Conservation (phyloP, 2,113 vertebrate species). For the Mungos mungo region DNA sequence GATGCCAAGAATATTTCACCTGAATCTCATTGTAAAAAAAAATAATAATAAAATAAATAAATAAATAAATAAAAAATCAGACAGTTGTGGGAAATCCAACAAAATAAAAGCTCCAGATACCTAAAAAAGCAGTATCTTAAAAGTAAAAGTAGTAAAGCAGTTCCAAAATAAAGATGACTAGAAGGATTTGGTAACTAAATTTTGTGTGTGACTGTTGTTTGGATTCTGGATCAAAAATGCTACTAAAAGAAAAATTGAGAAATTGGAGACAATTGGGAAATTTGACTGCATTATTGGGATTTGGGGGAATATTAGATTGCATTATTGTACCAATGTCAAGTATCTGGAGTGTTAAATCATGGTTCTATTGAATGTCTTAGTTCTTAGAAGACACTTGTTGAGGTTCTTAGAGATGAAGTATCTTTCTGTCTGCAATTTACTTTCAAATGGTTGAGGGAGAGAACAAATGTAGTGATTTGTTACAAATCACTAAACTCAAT, state of each 20-base stretch:
- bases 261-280: not conserved
- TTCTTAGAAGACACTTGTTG: not conserved
- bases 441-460: not conserved
- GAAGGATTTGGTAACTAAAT: not conserved
- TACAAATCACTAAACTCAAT: not conserved
- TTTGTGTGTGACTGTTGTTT: not conserved
- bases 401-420: not conserved
- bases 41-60: no score
- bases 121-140: not conserved
- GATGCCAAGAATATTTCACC: constrained; percentile 28
- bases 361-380: not conserved
- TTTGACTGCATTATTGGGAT: not conserved
- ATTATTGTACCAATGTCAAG: not conserved
- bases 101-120: not conserved
- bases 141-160: not conserved
- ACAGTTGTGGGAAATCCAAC: not conserved
- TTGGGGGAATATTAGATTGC: not conserved
- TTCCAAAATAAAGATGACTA: not conserved
- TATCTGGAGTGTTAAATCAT: not conserved
- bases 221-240: not conserved
- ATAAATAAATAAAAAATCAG: not conserved
- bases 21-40: not conserved
- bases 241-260: not conserved
- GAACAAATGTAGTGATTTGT: not conserved
- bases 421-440: not conserved